phyloP scores from a whole-genome alignment of 1,140 invertebrate species.

The Scaptomyza hsui region DNA sequence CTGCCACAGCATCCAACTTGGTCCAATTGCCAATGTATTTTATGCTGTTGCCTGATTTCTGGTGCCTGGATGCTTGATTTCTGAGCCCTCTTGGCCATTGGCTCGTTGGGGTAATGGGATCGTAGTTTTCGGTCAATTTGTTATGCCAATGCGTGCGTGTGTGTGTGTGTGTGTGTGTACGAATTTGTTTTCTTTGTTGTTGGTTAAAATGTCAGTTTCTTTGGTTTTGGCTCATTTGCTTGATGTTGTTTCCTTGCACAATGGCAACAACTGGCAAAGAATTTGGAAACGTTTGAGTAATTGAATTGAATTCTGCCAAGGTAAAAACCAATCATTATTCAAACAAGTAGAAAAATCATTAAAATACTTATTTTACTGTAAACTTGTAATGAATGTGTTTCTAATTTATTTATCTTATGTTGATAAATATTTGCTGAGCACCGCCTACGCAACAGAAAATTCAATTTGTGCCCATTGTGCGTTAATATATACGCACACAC shows the following conservation, averaged over 20 bases:
- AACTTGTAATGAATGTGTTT: background rate
- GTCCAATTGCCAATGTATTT: constrained; percentile 66
- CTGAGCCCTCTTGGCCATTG: constrained; percentile 49
- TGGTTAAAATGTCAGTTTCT: constrained; percentile 73
- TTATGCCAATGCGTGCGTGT: constrained; percentile 55
- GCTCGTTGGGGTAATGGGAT: constrained; percentile 71
- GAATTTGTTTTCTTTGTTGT: constrained; percentile 61
- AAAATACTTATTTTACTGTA: background rate
- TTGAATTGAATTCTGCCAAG: constrained; percentile 25
- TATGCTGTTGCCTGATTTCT: constrained; percentile 49
- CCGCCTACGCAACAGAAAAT: constrained; percentile 12
- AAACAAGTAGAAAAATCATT: no score
- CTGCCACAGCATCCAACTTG: background rate
- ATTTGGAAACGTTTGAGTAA: constrained; percentile 9
- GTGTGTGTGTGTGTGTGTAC: constrained; percentile 20
- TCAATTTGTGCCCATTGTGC: constrained; percentile 49
- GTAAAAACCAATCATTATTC: no score
- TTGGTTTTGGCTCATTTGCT: constrained; percentile 73
- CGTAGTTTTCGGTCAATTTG: constrained; percentile 83
- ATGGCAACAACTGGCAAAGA: constrained; percentile 26
- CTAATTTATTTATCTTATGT: background rate
- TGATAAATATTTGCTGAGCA: background rate
- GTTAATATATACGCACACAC: constrained; percentile 1
- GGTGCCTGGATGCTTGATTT: constrained; percentile 66
- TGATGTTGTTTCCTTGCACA: constrained; percentile 50